Conservation (phyloP, 2,113 vertebrate species). For the Stegastes partitus region DNA sequence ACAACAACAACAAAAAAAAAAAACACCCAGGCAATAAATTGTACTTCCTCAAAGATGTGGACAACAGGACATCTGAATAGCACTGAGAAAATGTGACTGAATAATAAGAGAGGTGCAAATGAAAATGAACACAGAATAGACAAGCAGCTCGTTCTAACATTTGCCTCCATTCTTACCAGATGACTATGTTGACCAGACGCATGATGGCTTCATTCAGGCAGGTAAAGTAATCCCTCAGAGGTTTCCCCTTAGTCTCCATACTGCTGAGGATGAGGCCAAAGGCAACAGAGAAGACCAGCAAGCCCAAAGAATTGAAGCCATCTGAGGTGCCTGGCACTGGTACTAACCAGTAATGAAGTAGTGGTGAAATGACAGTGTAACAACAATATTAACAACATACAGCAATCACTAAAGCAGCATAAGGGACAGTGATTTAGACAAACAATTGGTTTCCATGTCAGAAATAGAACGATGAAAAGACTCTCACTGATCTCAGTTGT, state of each 20-base stretch:
- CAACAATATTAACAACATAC: neutral
- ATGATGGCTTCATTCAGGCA: constrained; percentile 93
- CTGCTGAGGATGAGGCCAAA: constrained; percentile 92
- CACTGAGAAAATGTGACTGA: too few species aligned
- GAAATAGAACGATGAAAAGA: neutral
- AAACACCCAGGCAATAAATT: too few species aligned
- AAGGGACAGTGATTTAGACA: neutral
- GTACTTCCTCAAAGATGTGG: too few species aligned
- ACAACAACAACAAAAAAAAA: too few species aligned
- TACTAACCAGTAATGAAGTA: neutral
- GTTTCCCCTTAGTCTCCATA: constrained; percentile 89
- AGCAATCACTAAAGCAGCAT: too few species aligned
- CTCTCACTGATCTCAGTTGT: constrained; percentile 21
- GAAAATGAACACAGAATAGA: too few species aligned
- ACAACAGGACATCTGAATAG: too few species aligned
- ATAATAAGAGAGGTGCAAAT: too few species aligned
- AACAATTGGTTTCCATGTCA: neutral
- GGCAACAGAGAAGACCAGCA: constrained; percentile 89
- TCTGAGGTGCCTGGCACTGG: constrained; percentile 87
- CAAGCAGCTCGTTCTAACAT: too few species aligned
- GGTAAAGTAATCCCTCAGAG: constrained; percentile 91
- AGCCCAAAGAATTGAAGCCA: constrained; percentile 91
- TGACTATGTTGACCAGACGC: constrained; percentile 83
- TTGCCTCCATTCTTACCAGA: constrained; percentile 39
- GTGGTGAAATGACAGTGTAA: neutral